phyloP scores from a whole-genome alignment of 2,888 invertebrate species.

The Latrodectus elegans region DNA sequence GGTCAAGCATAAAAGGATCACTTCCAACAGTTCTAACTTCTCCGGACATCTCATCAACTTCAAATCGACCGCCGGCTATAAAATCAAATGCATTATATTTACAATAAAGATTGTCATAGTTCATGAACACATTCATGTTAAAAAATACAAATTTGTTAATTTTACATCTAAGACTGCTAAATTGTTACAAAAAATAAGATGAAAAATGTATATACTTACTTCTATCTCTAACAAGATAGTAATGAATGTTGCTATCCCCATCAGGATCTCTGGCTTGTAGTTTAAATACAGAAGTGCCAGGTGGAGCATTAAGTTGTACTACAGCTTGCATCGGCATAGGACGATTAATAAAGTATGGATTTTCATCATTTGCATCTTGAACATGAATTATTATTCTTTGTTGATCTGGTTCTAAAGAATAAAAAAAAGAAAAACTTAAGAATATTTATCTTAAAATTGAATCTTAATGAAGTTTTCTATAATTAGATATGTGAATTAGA shows the following conservation, averaged over 20 bases:
- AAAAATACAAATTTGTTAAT: no score
- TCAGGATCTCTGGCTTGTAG: slow-evolving; percentile 96
- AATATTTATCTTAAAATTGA: no score
- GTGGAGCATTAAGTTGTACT: slow-evolving; percentile 93
- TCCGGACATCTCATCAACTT: slow-evolving; percentile 91
- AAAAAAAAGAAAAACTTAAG: neutral
- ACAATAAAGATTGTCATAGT: neutral
- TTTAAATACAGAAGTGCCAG: slow-evolving; percentile 95
- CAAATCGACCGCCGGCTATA: slow-evolving; percentile 81
- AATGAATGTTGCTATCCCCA: slow-evolving; percentile 95
- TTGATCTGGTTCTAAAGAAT: slow-evolving; percentile 94
- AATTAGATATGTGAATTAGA: no score
- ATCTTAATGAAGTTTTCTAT: no score
- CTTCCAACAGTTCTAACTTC: slow-evolving; percentile 92
- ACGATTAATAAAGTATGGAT: slow-evolving; percentile 96
- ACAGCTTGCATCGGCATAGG: slow-evolving; percentile 98
- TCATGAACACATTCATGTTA: no score
- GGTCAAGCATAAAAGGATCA: slow-evolving; percentile 92
- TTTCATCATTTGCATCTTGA: slow-evolving; percentile 96
- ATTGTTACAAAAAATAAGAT: neutral
- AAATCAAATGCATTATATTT: slow-evolving; percentile 54
- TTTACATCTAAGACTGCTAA: no score
- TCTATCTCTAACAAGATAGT: slow-evolving; percentile 93
- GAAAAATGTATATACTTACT: slow-evolving; percentile 75
- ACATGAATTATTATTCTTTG: slow-evolving; percentile 95